These are phyloP conservation scores for Tachystola acroxantha DNA, from an alignment of 2,888 invertebrate genomes.

Conservation along the genomic window DNA sequence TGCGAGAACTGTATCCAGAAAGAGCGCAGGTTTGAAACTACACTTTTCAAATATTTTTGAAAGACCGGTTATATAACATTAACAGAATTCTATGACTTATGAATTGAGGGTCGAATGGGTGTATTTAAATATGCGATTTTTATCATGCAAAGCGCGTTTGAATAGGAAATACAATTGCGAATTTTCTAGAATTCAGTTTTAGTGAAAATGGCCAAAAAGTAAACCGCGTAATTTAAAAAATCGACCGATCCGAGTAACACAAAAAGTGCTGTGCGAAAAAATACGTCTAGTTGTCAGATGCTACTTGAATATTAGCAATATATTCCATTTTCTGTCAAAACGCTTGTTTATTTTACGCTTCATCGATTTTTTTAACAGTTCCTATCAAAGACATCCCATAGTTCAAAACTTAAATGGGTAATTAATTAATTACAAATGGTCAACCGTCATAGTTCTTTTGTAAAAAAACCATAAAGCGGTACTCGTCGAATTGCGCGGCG, in stretches of 20 bases:
- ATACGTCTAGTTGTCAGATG: neutral
- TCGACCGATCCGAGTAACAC: neutral
- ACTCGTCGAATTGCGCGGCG: conserved; percentile 8
- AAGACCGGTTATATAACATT: neutral
- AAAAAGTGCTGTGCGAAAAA: conserved; percentile 8
- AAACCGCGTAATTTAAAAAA: conserved; percentile 1
- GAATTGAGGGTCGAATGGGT: neutral
- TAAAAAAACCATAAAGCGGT: no score
- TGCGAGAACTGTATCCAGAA: conserved; percentile 53
- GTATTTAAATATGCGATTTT: conserved; percentile 7
- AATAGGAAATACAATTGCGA: conserved; percentile 5
- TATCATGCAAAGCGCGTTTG: conserved; percentile 8
- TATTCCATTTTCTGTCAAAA: neutral
- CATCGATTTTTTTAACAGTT: neutral
- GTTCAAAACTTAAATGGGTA: no score
- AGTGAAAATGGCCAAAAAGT: neutral
- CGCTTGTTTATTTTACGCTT: no score
- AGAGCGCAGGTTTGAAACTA: conserved; percentile 55
- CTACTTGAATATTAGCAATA: neutral
- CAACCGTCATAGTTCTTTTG: no score
- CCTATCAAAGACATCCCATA: neutral
- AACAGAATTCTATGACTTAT: neutral
- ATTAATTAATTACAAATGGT: no score
- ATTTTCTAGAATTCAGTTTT: conserved; percentile 8
- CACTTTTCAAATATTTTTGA: conserved; percentile 14